phyloP scores from a whole-genome alignment of 2,797 vertebrate species.

The Enteromius afrohamiltoni region DNA sequence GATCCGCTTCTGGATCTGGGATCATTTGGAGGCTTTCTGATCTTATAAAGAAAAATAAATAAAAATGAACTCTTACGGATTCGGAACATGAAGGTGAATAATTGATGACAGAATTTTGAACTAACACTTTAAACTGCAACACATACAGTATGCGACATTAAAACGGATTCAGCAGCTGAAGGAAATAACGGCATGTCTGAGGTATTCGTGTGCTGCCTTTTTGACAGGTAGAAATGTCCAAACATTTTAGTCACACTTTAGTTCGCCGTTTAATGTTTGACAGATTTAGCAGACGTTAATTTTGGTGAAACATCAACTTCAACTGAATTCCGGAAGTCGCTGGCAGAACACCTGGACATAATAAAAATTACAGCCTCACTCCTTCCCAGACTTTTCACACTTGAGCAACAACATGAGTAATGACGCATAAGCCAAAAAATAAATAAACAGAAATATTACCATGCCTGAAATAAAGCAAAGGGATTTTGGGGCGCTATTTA shows the following conservation, averaged over 20 bases:
- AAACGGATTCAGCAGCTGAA: background rate
- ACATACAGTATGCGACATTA: constrained; percentile 12
- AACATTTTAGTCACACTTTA: constrained; percentile 26
- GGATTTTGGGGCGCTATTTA: background rate
- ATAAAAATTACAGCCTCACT: constrained; percentile 17
- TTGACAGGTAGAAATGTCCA: constrained; percentile 16
- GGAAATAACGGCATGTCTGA: background rate
- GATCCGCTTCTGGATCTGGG: too few relatives aligned
- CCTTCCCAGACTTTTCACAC: background rate
- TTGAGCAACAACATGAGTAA: background rate
- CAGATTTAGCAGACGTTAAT: constrained; percentile 39
- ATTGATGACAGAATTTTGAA: too few relatives aligned
- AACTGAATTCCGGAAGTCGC: constrained; percentile 26
- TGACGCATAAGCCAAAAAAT: constrained; percentile 5
- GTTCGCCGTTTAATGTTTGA: constrained; percentile 28
- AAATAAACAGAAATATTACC: background rate
- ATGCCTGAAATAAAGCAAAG: background rate
- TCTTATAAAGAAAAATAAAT: too few relatives aligned
- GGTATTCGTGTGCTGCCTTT: background rate
- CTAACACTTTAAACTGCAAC: background rate
- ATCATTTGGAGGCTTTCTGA: too few relatives aligned
- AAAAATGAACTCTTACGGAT: too few relatives aligned
- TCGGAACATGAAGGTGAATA: too few relatives aligned
- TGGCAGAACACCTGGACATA: constrained; percentile 25
- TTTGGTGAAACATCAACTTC: constrained; percentile 21